Percentiles rank a stretch among this genome's conserved stretches.
These are phyloP conservation scores for Eurytoma adleriae DNA, from an alignment of 2,888 invertebrate genomes.

Conservation along the genomic window DNA sequence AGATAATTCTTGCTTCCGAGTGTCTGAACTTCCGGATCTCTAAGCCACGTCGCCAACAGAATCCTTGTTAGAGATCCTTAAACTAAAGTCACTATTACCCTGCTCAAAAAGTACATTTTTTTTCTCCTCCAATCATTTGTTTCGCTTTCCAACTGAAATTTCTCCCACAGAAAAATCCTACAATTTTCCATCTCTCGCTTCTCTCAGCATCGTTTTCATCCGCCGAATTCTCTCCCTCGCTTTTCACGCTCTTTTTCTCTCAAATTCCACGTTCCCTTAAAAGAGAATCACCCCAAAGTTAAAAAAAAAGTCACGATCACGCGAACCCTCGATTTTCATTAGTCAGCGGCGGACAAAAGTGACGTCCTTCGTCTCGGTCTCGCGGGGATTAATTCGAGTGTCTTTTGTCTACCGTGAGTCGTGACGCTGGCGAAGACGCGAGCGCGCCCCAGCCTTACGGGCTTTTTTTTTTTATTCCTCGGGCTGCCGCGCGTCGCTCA, in stretches of 20 bases:
- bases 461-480: not conserved
- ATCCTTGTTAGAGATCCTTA: not conserved
- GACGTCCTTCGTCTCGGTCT: not conserved
- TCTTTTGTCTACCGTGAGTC: slow-evolving; percentile 3
- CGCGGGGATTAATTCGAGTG: slow-evolving; percentile 23
- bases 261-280: not conserved
- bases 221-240: too few relatives aligned
- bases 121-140: too few relatives aligned
- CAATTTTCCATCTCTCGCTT: too few relatives aligned
- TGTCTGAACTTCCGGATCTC: slow-evolving; percentile 21
- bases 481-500: not conserved
- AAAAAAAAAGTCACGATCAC: not conserved
- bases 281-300: not conserved
- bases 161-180: too few relatives aligned
- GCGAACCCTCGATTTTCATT: not conserved
- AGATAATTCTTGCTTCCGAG: not conserved
- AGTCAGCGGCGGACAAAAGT: not conserved
- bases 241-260: too few relatives aligned
- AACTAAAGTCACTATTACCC: too few relatives aligned
- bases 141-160: too few relatives aligned
- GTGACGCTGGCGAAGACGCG: not conserved
- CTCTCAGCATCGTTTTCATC: too few relatives aligned
- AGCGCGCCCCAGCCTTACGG: not conserved
- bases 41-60: not conserved
- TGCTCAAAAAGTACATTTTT: too few relatives aligned